Evolutionary conservation across 2,888 invertebrate genomes (phyloP), one percentile per base, ranked within the genome.

Genomic region (Temnothorax ravouxi): DNA sequence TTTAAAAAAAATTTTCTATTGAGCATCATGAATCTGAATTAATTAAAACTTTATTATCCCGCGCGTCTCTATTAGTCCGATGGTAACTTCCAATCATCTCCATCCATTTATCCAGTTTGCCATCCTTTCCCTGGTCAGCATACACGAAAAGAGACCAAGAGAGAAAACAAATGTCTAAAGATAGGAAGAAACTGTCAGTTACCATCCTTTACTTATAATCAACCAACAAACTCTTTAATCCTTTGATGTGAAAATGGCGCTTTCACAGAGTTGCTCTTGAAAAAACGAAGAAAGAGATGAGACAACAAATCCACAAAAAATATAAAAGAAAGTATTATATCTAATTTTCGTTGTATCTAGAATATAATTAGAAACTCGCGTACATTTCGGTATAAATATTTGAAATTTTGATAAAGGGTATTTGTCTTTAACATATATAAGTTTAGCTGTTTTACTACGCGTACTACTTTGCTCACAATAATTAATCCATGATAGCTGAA

Each of bases 71-170:
- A 66, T 64, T 83, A 82, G 25, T 59, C 82, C 84, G 64, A 72
- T 84, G 72, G 54, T 83, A 84, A 72, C 64, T 62, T 84, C 38
- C 72, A 44, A 79, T 89, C 89, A 87, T 90, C 88, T 90, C 83
- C 88, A 86, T 88, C 86, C 85, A 83, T 75, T 87, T 88, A 85
- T 83, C 87, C 81, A 81, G 54, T 64, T 64, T 66, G 61, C 81
- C 87, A 83, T 79, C 88, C 88, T 88, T 91, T 91, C 88, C 90
- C 88, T 90, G 88, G 91, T 88, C 90, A 83, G 84, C 88, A 86
- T 85, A 79, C 82, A 84, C 86, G 90, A 86, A 87, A 85, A 84
- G 84, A 88, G 84, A 88, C 84, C 82, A 87, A 83, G 76, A 85
- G 54, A 80, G 84, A 87, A 88, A 91, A 91, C 89, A 83, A 75